These are phyloP conservation scores for Poecilia wingei DNA, from an alignment of 2,797 vertebrate genomes.

Conservation along the genomic window DNA sequence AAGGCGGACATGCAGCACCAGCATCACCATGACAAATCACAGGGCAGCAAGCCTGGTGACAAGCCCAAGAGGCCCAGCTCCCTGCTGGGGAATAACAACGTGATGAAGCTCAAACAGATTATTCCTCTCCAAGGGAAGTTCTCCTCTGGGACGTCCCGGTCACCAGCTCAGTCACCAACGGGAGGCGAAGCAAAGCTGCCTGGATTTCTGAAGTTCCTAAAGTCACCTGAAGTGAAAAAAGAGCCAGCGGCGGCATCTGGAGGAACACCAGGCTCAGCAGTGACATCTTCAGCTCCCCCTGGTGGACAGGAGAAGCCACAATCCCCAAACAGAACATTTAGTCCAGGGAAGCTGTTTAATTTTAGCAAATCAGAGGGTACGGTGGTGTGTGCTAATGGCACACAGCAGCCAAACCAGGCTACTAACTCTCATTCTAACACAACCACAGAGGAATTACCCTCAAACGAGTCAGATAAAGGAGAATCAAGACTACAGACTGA, in stretches of 20 bases:
- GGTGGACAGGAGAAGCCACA: slow-evolving; percentile 85
- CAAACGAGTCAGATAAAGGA: slow-evolving; percentile 69
- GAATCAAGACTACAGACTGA: slow-evolving; percentile 69
- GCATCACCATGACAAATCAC: slow-evolving; percentile 83
- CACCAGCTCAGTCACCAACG: slow-evolving; percentile 86
- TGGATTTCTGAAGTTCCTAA: slow-evolving; percentile 91
- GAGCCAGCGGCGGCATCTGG: slow-evolving; percentile 68
- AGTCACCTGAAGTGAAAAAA: slow-evolving; percentile 87
- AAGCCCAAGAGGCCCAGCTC: slow-evolving; percentile 92
- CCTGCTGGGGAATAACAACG: slow-evolving; percentile 91
- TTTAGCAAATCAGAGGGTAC: slow-evolving; percentile 84
- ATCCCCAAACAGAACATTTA: slow-evolving; percentile 92
- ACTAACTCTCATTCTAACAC: slow-evolving; percentile 63
- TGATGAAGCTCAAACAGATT: slow-evolving; percentile 94
- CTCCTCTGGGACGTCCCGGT: slow-evolving; percentile 80
- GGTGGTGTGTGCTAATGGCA: slow-evolving; percentile 73
- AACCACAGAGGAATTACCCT: slow-evolving; percentile 72
- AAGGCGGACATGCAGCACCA: slow-evolving; percentile 79
- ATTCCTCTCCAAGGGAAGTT: slow-evolving; percentile 93
- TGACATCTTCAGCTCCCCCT: slow-evolving; percentile 31
- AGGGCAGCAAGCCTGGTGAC: slow-evolving; percentile 72
- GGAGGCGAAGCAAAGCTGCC: slow-evolving; percentile 90
- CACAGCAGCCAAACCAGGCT: slow-evolving; percentile 52
- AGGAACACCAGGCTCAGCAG: slow-evolving; percentile 14
- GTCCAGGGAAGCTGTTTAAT: slow-evolving; percentile 89